Conservation (phyloP, 2,113 vertebrate species). For the Pungitius pungitius region DNA sequence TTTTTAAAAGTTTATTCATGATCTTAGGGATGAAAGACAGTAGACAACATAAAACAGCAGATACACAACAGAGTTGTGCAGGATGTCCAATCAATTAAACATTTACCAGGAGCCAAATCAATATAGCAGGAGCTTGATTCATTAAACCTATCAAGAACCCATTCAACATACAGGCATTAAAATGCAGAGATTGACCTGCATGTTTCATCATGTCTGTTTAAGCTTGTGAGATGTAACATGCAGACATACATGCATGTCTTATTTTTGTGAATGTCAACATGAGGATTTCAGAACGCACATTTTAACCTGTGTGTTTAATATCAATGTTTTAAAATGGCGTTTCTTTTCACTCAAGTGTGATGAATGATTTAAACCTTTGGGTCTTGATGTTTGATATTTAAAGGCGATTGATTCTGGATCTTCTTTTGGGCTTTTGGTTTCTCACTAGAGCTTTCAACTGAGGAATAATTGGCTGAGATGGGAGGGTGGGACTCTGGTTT, state of each 20-base stretch:
- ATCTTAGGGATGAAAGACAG: not conserved
- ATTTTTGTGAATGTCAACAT: too few species aligned
- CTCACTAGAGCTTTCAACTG: conserved; percentile 39
- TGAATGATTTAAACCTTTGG: conserved; percentile 34
- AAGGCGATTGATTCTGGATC: conserved; percentile 58
- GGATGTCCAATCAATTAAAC: not conserved
- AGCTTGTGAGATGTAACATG: too few species aligned
- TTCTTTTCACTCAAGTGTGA: not conserved
- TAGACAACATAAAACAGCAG: not conserved
- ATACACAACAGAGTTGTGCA: not conserved
- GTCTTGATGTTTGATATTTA: conserved; percentile 40
- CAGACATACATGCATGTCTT: too few species aligned
- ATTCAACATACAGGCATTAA: not conserved
- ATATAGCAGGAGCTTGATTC: not conserved
- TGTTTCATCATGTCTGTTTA: too few species aligned
- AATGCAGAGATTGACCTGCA: too few species aligned
- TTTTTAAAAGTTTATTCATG: not conserved
- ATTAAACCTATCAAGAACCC: not conserved
- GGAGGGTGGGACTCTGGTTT: conserved; percentile 17
- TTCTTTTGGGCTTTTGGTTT: conserved; percentile 57
- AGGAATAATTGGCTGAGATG: conserved; percentile 37
- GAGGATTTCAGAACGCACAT: not conserved
- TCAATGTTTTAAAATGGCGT: not conserved
- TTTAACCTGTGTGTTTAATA: not conserved
- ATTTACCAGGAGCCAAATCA: not conserved